Evolutionary conservation across 1,140 invertebrate genomes (phyloP).

Genomic region (Monomorium pharaonis): DNA sequence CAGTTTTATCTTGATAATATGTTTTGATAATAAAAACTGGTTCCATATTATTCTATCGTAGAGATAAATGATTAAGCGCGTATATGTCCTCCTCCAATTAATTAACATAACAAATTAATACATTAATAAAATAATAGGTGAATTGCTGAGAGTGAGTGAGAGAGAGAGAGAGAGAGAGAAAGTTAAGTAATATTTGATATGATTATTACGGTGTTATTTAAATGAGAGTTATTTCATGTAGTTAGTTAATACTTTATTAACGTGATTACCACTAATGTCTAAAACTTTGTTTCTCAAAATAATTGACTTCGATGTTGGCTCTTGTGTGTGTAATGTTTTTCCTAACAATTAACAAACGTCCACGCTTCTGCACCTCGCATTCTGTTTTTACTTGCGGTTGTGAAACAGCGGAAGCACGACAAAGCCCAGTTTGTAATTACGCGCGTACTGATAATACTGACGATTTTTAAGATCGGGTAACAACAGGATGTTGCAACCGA

Average conservation of each 20-base stretch:
- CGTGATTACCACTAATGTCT: neutral
- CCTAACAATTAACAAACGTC: neutral
- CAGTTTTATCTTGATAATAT: neutral
- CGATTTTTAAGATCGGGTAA: slow-evolving; percentile 29
- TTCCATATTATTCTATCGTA: neutral
- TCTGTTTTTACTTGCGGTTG: neutral
- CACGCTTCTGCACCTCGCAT: neutral
- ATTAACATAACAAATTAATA: neutral
- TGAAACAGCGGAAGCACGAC: neutral
- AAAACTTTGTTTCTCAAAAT: neutral
- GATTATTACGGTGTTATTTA: neutral
- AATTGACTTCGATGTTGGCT: neutral
- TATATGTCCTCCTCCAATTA: neutral
- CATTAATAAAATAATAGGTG: neutral
- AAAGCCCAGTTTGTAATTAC: slow-evolving; percentile 19
- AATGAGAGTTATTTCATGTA: neutral
- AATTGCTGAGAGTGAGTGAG: neutral
- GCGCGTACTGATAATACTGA: slow-evolving; percentile 22
- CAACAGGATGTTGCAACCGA: slow-evolving; percentile 17
- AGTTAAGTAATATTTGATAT: neutral
- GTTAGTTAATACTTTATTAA: neutral
- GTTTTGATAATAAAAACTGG: neutral
- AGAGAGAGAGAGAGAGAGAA: too few relatives aligned
- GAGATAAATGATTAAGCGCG: neutral
- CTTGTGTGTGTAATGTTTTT: slow-evolving; percentile 3